A percentile compares a stretch with the other conserved stretches of the same genome.
Evolutionary conservation across 2,888 invertebrate genomes (phyloP).

Genomic region (Terebella lapidaria): DNA sequence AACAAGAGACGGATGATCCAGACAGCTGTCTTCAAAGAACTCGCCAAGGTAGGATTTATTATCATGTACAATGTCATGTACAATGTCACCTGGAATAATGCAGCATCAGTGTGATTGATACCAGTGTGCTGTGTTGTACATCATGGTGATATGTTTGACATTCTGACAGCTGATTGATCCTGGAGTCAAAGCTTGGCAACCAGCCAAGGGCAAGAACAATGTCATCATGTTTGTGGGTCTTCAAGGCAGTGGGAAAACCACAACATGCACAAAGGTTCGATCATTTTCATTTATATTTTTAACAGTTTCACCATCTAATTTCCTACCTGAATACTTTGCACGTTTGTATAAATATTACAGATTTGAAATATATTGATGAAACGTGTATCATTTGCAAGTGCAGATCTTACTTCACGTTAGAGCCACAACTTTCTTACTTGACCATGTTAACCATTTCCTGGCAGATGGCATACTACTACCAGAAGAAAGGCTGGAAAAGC

Average conservation of each 20-base stretch:
- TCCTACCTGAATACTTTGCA: too few species aligned
- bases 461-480: constrained; percentile 89
- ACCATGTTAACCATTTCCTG: too few species aligned
- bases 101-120: too few species aligned
- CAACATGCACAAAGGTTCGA: constrained; percentile 96
- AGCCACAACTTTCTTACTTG: too few species aligned
- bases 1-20: constrained; percentile 98
- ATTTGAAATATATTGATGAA: too few species aligned
- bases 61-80: background rate
- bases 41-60: constrained; percentile 71
- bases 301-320: too few species aligned
- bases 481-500: constrained; percentile 98
- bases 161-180: constrained; percentile 82
- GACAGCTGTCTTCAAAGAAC: constrained; percentile 93
- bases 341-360: too few species aligned
- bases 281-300: too few species aligned
- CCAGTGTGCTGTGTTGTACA: too few species aligned
- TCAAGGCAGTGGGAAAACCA: constrained; percentile 99
- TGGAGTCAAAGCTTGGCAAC: constrained; percentile 93
- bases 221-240: constrained; percentile 99
- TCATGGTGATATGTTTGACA: background rate
- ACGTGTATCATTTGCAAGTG: too few species aligned
- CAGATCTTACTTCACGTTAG: too few species aligned
- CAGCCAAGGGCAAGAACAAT: constrained; percentile 89
- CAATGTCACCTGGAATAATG: too few species aligned